Evolutionary conservation across 2,888 invertebrate genomes (phyloP).

Genomic region (Agonum fuliginosum): DNA sequence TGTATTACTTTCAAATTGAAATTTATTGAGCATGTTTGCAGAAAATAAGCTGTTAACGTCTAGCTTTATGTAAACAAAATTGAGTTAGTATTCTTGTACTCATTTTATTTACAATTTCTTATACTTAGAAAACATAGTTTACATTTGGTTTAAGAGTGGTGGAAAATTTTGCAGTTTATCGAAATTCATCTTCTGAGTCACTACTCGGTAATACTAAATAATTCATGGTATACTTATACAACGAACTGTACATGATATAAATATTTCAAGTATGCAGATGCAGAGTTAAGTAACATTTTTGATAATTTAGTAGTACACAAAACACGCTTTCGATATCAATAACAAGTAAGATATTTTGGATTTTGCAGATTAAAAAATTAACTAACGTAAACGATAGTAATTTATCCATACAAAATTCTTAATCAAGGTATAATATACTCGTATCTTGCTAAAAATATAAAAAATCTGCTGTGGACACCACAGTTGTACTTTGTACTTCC

Average conservation of each 20-base stretch:
- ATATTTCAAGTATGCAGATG: slow-evolving; percentile 13
- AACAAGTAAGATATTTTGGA: background rate
- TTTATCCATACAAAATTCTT: no score
- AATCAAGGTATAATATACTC: no score
- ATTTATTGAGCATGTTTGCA: slow-evolving; percentile 11
- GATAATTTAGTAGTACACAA: background rate
- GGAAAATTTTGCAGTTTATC: slow-evolving; percentile 1
- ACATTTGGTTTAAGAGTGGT: no score
- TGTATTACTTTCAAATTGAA: slow-evolving; percentile 18
- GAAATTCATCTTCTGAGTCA: slow-evolving; percentile 1
- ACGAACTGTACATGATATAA: slow-evolving; percentile 18
- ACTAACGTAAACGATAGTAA: no score
- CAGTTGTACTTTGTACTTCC: no score
- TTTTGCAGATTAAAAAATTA: background rate
- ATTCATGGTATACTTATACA: slow-evolving; percentile 34
- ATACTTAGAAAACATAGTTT: background rate
- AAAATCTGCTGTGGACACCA: no score
- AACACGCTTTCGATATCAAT: background rate
- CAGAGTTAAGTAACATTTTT: slow-evolving; percentile 11
- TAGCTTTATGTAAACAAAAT: slow-evolving; percentile 9
- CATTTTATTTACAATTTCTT: background rate
- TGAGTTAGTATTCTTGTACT: background rate
- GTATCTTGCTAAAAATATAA: no score
- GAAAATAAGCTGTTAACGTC: background rate
- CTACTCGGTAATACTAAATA: background rate